Evolutionary conservation across 92 coral and sea anemone genomes (phyloP), one percentile per base, ranked within the genome.

Genomic region (Epizoanthus rinbou): DNA sequence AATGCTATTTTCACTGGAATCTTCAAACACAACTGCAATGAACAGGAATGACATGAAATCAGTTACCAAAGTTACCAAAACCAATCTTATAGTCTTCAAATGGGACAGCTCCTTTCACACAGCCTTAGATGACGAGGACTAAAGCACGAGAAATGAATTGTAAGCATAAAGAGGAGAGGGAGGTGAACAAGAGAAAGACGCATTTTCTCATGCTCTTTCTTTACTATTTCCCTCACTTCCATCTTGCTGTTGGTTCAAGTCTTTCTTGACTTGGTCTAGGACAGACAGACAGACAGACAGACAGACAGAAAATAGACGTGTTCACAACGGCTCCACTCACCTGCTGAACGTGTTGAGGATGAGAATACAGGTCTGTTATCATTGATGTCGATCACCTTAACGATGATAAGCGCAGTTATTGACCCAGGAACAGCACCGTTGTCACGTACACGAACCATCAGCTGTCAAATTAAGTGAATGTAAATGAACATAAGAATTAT

Each of bases 371-470:
- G 97, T 37, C 74, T 45, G 47, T 90, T 75, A 15, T 73, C 84
- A 67, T 92, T 90, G 69, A 16, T 74, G 21, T 80, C 83, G 14
- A 71, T 73, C 50, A 87, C 65, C 58, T 72, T 79, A 4, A 93
- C 86, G 58, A 80, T 71, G 53, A 93, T 76, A 24, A 81, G 79
- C 28, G 73, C 85, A 37, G 47, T 71, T 14, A 82, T 58, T 14
- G 83, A 66, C 33, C 85, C 91, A 18, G 97, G 86, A 68, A 83
- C 64, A 14, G 33, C 35, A 4, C 94, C 97, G 16, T 71, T 53
- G 70, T 93, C 94, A 39, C 71, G 81, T 4, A 84, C 97, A 16
- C 35, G 85, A 10, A 93, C 76, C 4, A 80, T 68, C 39, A 93
- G 74, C 97, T 93, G 82, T 18, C 41, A 37, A 64, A 64, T 28